Percentiles rank a stretch among this genome's conserved stretches.
Evolutionary conservation across 2,113 vertebrate species (phyloP).

Genomic region (Syngnathus floridae): DNA sequence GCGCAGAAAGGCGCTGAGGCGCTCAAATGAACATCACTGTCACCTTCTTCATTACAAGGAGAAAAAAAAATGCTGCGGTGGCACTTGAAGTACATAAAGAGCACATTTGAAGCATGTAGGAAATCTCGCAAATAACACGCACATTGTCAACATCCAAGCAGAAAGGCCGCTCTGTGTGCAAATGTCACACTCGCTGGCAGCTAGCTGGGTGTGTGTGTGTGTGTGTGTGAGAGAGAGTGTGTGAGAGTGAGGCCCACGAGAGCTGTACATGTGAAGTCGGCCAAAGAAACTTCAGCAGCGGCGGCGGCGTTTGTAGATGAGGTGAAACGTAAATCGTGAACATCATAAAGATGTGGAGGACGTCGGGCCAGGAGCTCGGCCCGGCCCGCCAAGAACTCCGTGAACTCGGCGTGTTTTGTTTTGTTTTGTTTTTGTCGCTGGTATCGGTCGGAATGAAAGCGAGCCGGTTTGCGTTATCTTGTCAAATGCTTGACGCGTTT

Average conservation of each 20-base stretch:
- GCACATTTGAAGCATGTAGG: not conserved
- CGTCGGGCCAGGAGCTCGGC: not conserved
- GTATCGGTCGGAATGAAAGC: not conserved
- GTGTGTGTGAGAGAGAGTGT: constrained; percentile 6
- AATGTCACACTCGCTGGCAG: constrained; percentile 51
- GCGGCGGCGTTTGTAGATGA: not conserved
- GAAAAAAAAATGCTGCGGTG: too few relatives aligned
- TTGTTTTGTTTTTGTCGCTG: not conserved
- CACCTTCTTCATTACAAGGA: not conserved
- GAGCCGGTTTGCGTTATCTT: not conserved
- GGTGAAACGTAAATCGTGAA: not conserved
- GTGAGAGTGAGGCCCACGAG: too few relatives aligned
- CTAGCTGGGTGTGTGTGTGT: constrained; percentile 18
- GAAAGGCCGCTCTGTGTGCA: constrained; percentile 54
- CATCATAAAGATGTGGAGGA: not conserved
- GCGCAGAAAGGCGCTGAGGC: not conserved
- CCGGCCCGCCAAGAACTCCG: not conserved
- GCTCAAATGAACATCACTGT: not conserved
- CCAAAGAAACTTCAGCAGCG: too few relatives aligned
- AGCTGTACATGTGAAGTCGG: too few relatives aligned
- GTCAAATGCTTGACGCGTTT: not conserved
- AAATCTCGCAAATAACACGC: not conserved
- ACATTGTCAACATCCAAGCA: constrained; percentile 7
- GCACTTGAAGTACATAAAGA: not conserved
- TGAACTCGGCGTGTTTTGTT: not conserved